Conservation (phyloP, 37 sponge, comb jelly and placozoan species). For the Crambe crambe region DNA sequence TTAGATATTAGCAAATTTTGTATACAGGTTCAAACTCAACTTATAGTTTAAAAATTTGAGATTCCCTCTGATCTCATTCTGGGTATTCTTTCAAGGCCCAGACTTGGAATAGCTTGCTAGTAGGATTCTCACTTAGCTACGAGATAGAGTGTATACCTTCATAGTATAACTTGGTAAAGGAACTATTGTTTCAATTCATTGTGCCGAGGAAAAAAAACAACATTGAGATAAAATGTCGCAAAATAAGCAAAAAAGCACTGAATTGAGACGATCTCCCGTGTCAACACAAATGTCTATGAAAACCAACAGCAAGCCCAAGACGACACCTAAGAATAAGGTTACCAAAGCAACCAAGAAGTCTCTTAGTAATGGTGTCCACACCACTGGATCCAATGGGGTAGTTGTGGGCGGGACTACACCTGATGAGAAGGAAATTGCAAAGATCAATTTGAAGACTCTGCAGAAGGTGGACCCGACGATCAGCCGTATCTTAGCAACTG, state of each 20-base stretch:
- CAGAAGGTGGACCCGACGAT: slow-evolving; percentile 35
- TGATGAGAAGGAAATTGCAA: slow-evolving; percentile 9
- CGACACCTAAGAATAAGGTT: not conserved
- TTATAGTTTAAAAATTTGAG: too few relatives aligned
- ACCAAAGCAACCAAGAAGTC: not conserved
- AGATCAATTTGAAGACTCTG: slow-evolving; percentile 58
- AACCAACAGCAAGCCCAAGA: not conserved
- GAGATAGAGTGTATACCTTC: too few relatives aligned
- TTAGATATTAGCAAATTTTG: not conserved
- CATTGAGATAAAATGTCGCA: not conserved
- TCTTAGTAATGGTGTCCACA: not conserved
- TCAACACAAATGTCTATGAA: not conserved
- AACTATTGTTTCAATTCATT: too few relatives aligned
- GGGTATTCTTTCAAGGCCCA: too few relatives aligned
- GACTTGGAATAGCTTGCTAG: too few relatives aligned
- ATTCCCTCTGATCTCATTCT: too few relatives aligned
- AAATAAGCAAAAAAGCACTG: not conserved
- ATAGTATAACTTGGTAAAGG: too few relatives aligned
- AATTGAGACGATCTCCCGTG: not conserved
- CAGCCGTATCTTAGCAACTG: slow-evolving; percentile 31
- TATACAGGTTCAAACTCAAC: not conserved
- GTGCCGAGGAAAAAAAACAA: too few relatives aligned
- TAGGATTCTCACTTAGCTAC: too few relatives aligned
- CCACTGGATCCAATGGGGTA: not conserved
- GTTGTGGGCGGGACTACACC: not conserved